phyloP scores from a whole-genome alignment of 2,113 vertebrate species.

The Lasiurus cinereus region DNA sequence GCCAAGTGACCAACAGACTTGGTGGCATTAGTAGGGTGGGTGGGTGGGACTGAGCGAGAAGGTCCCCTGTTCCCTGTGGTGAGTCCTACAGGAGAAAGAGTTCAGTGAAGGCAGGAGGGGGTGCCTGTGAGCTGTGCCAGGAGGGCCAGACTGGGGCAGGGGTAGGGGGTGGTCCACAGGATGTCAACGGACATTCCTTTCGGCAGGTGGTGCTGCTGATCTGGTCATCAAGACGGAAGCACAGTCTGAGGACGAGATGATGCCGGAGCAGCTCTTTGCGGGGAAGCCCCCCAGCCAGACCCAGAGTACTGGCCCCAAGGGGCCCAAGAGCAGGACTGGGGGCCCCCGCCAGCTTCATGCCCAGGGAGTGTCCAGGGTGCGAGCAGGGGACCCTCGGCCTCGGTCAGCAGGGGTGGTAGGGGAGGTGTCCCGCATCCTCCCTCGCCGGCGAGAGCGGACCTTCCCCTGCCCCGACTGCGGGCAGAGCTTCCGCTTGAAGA shows the following conservation, averaged over 20 bases:
- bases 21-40: too few relatives aligned
- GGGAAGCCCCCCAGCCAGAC: neutral
- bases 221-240: conserved; percentile 74
- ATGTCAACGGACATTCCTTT: neutral
- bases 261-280: neutral
- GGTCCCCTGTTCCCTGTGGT: neutral
- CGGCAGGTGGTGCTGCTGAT: conserved; percentile 45
- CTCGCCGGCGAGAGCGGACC: conserved; percentile 50
- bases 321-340: neutral
- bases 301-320: neutral
- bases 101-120: neutral
- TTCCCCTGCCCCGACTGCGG: conserved; percentile 79
- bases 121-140: neutral
- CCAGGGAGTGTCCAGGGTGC: neutral
- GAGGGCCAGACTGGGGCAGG: neutral
- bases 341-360: neutral
- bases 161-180: neutral
- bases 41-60: neutral
- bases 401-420: fast-evolving
- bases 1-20: neutral
- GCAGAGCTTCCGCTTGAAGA: conserved; percentile 80
- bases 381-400: neutral
- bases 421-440: conserved; percentile 20
- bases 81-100: too few relatives aligned
- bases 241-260: neutral